These are phyloP conservation scores for Conus canariensis DNA, from an alignment of 2,888 invertebrate species.

Conservation along the genomic window DNA sequence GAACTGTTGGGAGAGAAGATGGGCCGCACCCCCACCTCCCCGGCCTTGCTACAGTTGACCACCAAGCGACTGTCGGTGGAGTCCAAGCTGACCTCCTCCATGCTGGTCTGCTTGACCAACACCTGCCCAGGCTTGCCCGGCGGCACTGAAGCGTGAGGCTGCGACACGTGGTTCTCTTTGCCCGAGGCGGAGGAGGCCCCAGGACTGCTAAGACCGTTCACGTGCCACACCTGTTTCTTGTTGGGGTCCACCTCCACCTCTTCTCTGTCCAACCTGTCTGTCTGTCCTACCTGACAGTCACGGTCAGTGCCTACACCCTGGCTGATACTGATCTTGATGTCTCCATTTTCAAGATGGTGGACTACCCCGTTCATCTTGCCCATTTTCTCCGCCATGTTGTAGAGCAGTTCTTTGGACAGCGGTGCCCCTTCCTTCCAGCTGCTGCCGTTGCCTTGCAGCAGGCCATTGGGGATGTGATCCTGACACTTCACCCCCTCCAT, in stretches of 20 bases:
- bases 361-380: conserved; percentile 48
- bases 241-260: background rate
- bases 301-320: conserved; percentile 29
- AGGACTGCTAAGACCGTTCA: conserved; percentile 3
- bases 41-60: conserved; percentile 15
- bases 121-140: conserved; percentile 17
- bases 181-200: background rate
- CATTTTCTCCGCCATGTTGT: conserved; percentile 44
- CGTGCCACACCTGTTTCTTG: background rate
- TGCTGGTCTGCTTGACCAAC: conserved; percentile 40
- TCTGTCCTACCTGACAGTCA: conserved; percentile 33
- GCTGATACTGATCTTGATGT: background rate
- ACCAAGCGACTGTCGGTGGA: conserved; percentile 35
- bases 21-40: conserved; percentile 28
- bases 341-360: conserved; percentile 41
- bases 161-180: conserved; percentile 23
- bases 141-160: background rate
- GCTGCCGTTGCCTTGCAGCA: background rate
- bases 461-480: conserved; percentile 46
- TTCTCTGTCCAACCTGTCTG: conserved; percentile 27
- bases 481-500: conserved; percentile 36
- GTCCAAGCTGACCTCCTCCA: conserved; percentile 42
- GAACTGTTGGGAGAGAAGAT: conserved; percentile 59
- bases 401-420: conserved; percentile 28
- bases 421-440: conserved; percentile 28